phyloP scores from a whole-genome alignment of 2,888 invertebrate genomes.

The Brachylomia viminalis region DNA sequence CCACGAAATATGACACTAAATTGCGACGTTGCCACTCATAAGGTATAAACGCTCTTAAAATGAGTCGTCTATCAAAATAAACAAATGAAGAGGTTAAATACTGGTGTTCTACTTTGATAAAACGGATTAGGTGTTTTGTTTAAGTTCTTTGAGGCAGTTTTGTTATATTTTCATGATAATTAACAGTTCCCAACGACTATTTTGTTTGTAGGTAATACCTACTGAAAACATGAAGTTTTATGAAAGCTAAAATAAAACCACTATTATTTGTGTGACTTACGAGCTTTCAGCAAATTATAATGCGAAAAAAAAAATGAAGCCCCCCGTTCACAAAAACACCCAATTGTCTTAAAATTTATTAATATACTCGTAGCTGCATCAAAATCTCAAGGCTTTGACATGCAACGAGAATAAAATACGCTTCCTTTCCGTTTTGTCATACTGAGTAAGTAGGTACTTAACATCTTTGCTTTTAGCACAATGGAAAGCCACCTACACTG shows the following conservation, averaged over 20 bases:
- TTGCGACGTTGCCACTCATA: too few relatives aligned
- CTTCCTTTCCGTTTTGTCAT: background rate
- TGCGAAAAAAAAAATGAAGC: background rate
- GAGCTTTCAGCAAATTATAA: background rate
- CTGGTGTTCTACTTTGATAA: background rate
- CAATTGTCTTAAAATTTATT: background rate
- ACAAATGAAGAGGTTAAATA: slow-evolving; percentile 20
- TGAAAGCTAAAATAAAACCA: background rate
- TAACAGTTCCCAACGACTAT: background rate
- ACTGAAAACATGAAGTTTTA: background rate
- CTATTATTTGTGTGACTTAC: background rate
- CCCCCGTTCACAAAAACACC: background rate
- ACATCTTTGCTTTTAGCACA: slow-evolving; percentile 31
- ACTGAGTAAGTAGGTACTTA: background rate
- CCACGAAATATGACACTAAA: too few relatives aligned
- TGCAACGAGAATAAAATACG: background rate
- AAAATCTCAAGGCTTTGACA: background rate
- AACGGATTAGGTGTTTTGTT: background rate
- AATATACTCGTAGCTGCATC: background rate
- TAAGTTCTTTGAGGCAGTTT: background rate
- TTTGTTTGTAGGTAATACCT: background rate
- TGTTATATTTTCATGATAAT: background rate
- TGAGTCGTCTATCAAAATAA: slow-evolving; percentile 37
- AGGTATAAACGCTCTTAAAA: too few relatives aligned
- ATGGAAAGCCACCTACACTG: slow-evolving; percentile 9